Evolutionary conservation across 2,113 vertebrate species (phyloP).

Genomic region (Chelonoidis abingdonii): DNA sequence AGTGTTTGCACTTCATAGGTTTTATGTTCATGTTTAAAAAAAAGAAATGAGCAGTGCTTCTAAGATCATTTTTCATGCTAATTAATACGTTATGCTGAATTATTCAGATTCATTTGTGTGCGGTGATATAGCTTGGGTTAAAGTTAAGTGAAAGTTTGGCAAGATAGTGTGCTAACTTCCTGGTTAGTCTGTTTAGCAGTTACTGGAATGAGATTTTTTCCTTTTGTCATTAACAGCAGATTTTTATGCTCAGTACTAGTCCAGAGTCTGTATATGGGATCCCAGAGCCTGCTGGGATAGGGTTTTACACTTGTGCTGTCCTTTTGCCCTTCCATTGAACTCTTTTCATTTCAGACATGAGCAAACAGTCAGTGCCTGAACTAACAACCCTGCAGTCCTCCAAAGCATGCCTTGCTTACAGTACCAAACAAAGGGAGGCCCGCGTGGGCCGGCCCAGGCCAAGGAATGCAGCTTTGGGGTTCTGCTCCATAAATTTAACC

Average conservation of each 20-base stretch:
- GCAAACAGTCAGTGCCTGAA: constrained; percentile 85
- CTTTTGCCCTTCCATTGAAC: constrained; percentile 90
- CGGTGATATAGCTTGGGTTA: not conserved
- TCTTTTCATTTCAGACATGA: constrained; percentile 83
- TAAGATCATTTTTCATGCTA: not conserved
- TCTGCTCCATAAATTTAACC: constrained; percentile 86
- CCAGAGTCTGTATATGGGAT: constrained; percentile 43
- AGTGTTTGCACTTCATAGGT: not conserved
- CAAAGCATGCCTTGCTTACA: constrained; percentile 84
- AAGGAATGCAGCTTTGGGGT: constrained; percentile 84
- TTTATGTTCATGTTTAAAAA: not conserved
- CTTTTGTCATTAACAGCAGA: not conserved
- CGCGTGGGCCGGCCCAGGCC: constrained; percentile 83
- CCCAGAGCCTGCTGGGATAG: constrained; percentile 82
- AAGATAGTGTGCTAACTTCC: not conserved
- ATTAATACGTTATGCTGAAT: not conserved
- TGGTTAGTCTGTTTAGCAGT: not conserved
- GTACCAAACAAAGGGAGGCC: constrained; percentile 87
- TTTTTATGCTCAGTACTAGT: constrained; percentile 19
- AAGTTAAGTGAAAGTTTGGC: not conserved
- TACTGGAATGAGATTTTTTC: not conserved
- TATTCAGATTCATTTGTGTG: not conserved
- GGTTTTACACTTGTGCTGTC: constrained; percentile 85
- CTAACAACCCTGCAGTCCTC: constrained; percentile 82
- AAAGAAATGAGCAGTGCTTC: not conserved